Conservation (phyloP, 2,888 invertebrate genomes). For the Arge pagana region DNA sequence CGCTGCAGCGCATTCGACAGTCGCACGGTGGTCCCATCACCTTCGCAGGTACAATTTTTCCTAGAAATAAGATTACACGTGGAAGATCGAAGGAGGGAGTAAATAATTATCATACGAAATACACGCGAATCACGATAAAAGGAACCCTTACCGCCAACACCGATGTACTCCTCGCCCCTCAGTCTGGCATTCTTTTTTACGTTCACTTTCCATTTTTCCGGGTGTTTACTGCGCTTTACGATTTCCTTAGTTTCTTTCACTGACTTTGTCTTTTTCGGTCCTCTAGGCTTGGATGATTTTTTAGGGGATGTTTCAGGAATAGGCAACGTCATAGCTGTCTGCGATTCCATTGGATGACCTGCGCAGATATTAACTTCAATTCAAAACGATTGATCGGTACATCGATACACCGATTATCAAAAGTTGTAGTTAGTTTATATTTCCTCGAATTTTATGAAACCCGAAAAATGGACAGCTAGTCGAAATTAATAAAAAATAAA, state of each 20-base stretch:
- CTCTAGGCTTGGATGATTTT: constrained; percentile 15
- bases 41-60: constrained; percentile 42
- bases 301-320: constrained; percentile 4
- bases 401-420: too few relatives aligned
- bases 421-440: too few relatives aligned
- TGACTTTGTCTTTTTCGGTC: constrained; percentile 16
- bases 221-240: constrained; percentile 37
- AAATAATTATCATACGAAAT: not conserved
- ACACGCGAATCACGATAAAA: too few relatives aligned
- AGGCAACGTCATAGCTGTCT: constrained; percentile 2
- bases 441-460: too few relatives aligned
- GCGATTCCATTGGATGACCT: constrained; percentile 15
- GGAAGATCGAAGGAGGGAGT: not conserved
- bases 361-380: too few relatives aligned
- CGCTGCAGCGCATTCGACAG: constrained; percentile 42
- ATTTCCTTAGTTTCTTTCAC: constrained; percentile 21
- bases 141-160: constrained; percentile 44
- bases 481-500: too few relatives aligned
- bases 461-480: too few relatives aligned
- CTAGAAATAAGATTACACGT: constrained; percentile 26
- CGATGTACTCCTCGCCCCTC: constrained; percentile 40
- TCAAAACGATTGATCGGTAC: too few relatives aligned
- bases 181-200: constrained; percentile 45
- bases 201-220: constrained; percentile 44
- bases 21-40: constrained; percentile 44